phyloP scores from a whole-genome alignment of 92 coral and sea anemone genomes.

The Parazoanthus swiftii region DNA sequence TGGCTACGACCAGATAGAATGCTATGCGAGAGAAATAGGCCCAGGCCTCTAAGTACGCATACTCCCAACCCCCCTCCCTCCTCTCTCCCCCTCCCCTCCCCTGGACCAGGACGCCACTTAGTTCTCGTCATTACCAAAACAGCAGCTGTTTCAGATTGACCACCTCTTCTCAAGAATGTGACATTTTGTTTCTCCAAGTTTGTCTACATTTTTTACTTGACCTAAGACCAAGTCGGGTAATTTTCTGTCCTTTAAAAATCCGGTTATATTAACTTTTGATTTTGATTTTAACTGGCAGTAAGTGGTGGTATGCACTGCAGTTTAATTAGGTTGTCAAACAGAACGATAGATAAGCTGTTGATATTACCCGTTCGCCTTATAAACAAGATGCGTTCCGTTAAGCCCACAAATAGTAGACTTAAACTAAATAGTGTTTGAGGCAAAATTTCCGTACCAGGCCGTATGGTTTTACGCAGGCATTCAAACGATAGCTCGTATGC shows the following conservation, averaged over 20 bases:
- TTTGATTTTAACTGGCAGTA: no score
- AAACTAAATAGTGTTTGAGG: constrained; percentile 9
- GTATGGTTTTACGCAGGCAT: constrained; percentile 5
- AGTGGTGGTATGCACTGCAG: background rate
- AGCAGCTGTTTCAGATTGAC: constrained; percentile 8
- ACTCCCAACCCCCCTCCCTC: no score
- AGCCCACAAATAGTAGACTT: constrained; percentile 6
- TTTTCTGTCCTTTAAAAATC: constrained; percentile 11
- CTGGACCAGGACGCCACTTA: constrained; percentile 11
- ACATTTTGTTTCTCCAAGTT: constrained; percentile 8
- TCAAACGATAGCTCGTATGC: constrained; percentile 11
- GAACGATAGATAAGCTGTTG: no score
- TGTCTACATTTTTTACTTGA: constrained; percentile 11
- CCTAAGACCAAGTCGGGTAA: constrained; percentile 15
- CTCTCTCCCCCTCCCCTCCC: no score
- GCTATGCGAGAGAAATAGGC: no score
- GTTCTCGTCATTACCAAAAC: background rate
- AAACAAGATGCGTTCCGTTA: constrained; percentile 13
- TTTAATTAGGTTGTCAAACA: constrained; percentile 11
- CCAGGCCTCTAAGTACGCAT: no score
- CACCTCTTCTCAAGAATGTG: constrained; percentile 10
- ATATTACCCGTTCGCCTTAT: constrained; percentile 15
- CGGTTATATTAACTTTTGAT: background rate
- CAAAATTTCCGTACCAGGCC: constrained; percentile 9
- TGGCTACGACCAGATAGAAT: no score